Conservation (phyloP, 35 echinoderm and acorn worm genomes). For the Heliocidaris tuberculata region DNA sequence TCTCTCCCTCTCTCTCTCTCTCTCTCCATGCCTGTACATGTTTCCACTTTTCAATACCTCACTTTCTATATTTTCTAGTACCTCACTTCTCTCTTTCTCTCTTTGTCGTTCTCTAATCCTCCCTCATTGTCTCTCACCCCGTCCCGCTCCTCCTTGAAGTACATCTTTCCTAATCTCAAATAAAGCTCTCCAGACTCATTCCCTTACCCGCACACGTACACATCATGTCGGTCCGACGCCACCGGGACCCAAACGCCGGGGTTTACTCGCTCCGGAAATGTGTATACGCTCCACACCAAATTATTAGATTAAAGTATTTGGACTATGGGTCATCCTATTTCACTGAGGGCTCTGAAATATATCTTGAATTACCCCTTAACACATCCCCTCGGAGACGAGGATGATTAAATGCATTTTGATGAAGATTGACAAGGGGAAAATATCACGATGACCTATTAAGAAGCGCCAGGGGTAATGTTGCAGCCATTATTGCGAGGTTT, state of each 20-base stretch:
- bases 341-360: neutral
- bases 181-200: neutral
- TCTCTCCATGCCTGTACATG: too few species aligned
- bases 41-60: neutral
- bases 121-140: neutral
- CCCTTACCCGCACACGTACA: neutral
- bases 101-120: neutral
- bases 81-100: neutral
- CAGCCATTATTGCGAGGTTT: neutral
- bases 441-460: slow-evolving; percentile 21
- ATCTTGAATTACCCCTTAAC: neutral
- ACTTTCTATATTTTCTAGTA: neutral
- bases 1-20: too few species aligned
- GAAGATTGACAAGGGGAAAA: slow-evolving; percentile 18
- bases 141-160: neutral
- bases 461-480: neutral
- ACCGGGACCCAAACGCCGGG: neutral
- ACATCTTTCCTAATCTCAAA: neutral
- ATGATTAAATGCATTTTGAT: slow-evolving; percentile 17
- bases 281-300: neutral
- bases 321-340: slow-evolving; percentile 28
- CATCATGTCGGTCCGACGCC: neutral
- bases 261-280: neutral
- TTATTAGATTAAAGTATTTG: slow-evolving; percentile 38
- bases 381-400: neutral